phyloP scores from a whole-genome alignment of 2,113 vertebrate genomes.

The Rhinolophus sinicus region DNA sequence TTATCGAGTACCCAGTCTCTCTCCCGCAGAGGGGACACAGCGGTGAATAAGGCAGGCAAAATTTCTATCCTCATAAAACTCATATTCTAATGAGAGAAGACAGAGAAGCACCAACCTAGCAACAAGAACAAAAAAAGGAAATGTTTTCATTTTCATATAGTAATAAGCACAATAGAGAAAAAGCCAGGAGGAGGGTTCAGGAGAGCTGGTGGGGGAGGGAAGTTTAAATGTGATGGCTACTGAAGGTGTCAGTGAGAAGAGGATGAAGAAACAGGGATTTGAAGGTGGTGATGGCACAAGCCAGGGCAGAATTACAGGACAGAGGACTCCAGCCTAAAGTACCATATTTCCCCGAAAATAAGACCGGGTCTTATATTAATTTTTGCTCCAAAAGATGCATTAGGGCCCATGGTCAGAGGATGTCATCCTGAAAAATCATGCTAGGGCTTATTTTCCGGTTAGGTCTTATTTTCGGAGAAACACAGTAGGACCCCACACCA shows the following conservation, averaged over 20 bases:
- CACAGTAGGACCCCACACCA: too few species aligned
- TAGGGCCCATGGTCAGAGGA: too few species aligned
- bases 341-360: too few species aligned
- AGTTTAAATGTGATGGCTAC: too few species aligned
- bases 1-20: background rate
- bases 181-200: background rate
- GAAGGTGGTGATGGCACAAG: background rate
- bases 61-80: background rate
- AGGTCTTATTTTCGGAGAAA: too few species aligned
- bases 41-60: too few species aligned
- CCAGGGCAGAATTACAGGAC: background rate
- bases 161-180: background rate
- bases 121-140: background rate
- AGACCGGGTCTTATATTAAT: too few species aligned
- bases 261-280: accelerated
- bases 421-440: too few species aligned
- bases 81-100: background rate
- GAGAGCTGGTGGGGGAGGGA: too few species aligned
- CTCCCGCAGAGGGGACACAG: accelerated
- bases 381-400: too few species aligned
- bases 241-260: background rate
- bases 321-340: too few species aligned
- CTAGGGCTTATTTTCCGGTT: too few species aligned
- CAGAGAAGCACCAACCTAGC: background rate
- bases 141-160: background rate